These are phyloP conservation scores for Leucosticte australis DNA, from an alignment of 2,113 vertebrate genomes.

Conservation along the genomic window DNA sequence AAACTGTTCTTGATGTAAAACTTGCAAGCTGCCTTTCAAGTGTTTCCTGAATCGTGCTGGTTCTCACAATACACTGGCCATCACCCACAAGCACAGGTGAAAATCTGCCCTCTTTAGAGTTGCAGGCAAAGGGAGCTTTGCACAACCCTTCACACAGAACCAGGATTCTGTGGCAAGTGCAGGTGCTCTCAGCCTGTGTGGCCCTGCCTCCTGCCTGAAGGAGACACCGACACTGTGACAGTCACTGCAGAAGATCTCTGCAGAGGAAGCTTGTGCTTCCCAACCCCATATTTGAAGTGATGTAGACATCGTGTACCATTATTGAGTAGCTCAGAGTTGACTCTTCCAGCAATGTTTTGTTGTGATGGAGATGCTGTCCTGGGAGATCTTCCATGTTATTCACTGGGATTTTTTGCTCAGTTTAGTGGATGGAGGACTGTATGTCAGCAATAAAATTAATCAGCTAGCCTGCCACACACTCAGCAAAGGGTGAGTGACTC, in stretches of 20 bases:
- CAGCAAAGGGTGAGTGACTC: not conserved
- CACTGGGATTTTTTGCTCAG: not conserved
- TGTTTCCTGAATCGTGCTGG: not conserved
- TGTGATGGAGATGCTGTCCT: not conserved
- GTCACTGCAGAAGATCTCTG: not conserved
- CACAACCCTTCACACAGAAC: not conserved
- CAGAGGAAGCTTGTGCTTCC: not conserved
- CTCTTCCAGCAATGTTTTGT: not conserved
- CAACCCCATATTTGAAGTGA: not conserved
- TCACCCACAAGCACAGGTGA: not conserved
- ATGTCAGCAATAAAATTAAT: not conserved
- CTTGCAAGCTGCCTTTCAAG: not conserved
- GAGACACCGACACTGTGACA: not conserved
- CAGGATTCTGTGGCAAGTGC: not conserved
- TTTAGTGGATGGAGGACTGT: not conserved
- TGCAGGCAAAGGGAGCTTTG: not conserved
- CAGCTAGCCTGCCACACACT: not conserved
- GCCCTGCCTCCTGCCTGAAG: not conserved
- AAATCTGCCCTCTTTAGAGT: not conserved
- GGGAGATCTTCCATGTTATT: not conserved
- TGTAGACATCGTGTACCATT: accelerated
- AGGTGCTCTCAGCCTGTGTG: accelerated
- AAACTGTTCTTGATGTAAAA: not conserved
- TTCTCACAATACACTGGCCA: not conserved
- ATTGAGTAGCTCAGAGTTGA: not conserved